Conservation (phyloP, 2,113 vertebrate species). For the Polypterus bichir region DNA sequence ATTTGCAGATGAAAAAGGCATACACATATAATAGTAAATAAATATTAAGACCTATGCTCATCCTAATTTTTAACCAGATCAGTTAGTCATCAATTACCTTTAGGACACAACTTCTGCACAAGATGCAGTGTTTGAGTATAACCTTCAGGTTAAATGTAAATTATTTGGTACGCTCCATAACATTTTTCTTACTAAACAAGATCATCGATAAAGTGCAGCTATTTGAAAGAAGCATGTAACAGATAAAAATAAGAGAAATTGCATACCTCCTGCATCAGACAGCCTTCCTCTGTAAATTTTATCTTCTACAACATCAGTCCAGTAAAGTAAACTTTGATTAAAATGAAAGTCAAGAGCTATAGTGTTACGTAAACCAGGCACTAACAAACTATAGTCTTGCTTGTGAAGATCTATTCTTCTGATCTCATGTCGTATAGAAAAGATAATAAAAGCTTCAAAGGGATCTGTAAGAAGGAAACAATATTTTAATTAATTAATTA, state of each 20-base stretch:
- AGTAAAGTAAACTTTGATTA: conserved; percentile 86
- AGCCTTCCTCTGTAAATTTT: conserved; percentile 94
- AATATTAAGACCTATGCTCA: too few species aligned
- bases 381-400: conserved; percentile 87
- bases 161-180: too few species aligned
- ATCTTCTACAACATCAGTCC: conserved; percentile 98
- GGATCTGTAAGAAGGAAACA: conserved; percentile 59
- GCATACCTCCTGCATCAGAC: conserved; percentile 79
- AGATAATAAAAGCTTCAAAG: conserved; percentile 96
- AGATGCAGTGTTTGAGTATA: too few species aligned
- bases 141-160: too few species aligned
- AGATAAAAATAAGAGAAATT: conserved; percentile 10
- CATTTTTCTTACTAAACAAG: too few species aligned
- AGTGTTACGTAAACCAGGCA: conserved; percentile 89
- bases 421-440: conserved; percentile 97
- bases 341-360: conserved; percentile 97
- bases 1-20: too few species aligned
- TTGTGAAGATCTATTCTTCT: conserved; percentile 95
- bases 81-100: too few species aligned
- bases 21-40: too few species aligned
- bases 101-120: too few species aligned
- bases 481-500: background rate
- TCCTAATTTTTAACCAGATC: too few species aligned
- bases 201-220: background rate
- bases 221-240: background rate